A percentile compares a stretch with the other conserved stretches of the same genome.
phyloP scores from a whole-genome alignment of 2,888 invertebrate genomes.

The Eudasyphora cyanicolor region DNA sequence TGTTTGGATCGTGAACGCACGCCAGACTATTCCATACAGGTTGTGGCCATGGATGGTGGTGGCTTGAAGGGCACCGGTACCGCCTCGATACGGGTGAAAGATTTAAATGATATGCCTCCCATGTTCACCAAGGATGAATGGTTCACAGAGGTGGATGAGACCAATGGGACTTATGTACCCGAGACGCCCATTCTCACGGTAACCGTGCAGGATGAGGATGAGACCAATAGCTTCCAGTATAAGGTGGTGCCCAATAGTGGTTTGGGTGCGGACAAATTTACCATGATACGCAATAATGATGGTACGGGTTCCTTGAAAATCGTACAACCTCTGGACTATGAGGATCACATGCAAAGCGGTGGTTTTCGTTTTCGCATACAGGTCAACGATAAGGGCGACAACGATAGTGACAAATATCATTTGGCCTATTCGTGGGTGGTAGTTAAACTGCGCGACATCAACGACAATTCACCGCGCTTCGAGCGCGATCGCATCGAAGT shows the following conservation, averaged over 20 bases:
- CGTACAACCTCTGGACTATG: slow-evolving; percentile 96
- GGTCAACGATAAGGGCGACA: slow-evolving; percentile 93
- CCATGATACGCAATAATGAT: slow-evolving; percentile 96
- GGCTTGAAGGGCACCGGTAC: slow-evolving; percentile 94
- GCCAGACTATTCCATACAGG: slow-evolving; percentile 97
- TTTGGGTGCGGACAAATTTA: slow-evolving; percentile 96
- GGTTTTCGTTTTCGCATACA: slow-evolving; percentile 97
- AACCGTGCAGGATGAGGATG: slow-evolving; percentile 96
- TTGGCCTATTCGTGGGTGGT: slow-evolving; percentile 97
- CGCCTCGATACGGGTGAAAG: slow-evolving; percentile 95
- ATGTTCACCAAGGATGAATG: slow-evolving; percentile 97
- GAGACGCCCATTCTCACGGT: slow-evolving; percentile 96
- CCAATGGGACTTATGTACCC: slow-evolving; percentile 93
- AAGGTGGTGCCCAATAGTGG: slow-evolving; percentile 95
- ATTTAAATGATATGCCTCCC: slow-evolving; percentile 99
- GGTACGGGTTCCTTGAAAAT: slow-evolving; percentile 96
- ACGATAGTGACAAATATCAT: slow-evolving; percentile 97
- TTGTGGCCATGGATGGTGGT: slow-evolving; percentile 96
- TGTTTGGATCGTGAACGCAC: slow-evolving; percentile 96
- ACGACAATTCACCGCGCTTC: slow-evolving; percentile 97
- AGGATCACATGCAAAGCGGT: slow-evolving; percentile 95
- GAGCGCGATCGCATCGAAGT: slow-evolving; percentile 95
- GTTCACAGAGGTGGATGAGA: slow-evolving; percentile 97
- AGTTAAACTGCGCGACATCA: slow-evolving; percentile 94
- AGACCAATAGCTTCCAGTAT: slow-evolving; percentile 96